Evolutionary conservation across 2,888 invertebrate genomes (phyloP).

Genomic region (Furcula furcula): DNA sequence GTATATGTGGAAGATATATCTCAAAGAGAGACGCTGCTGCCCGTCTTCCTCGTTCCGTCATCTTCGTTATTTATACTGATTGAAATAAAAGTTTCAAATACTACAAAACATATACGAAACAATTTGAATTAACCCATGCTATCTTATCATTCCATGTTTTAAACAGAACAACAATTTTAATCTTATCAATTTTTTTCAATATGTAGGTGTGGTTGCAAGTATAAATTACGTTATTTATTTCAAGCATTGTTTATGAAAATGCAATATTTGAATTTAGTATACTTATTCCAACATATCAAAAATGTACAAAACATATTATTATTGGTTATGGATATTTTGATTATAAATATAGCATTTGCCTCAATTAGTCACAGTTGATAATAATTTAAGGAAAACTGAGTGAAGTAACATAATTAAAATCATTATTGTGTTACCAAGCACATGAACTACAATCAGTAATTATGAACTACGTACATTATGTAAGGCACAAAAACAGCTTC

Average conservation of each 20-base stretch:
- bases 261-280: background rate
- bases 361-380: background rate
- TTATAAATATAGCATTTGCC: background rate
- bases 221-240: constrained; percentile 8
- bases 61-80: too few relatives aligned
- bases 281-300: too few relatives aligned
- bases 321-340: too few relatives aligned
- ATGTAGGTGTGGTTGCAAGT: constrained; percentile 9
- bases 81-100: background rate
- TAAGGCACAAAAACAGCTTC: constrained; percentile 23
- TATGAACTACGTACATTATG: constrained; percentile 16
- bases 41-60: too few relatives aligned
- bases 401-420: background rate
- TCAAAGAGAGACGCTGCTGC: too few relatives aligned
- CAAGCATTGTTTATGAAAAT: background rate
- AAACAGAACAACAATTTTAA: constrained; percentile 22
- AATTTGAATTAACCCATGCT: constrained; percentile 22
- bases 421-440: background rate
- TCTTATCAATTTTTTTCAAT: constrained; percentile 35
- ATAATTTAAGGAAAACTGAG: constrained; percentile 7
- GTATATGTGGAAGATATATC: too few relatives aligned
- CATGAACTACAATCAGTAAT: constrained; percentile 13
- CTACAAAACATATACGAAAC: background rate
- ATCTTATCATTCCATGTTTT: constrained; percentile 33
- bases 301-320: too few relatives aligned